These are phyloP conservation scores for Prionchulus punctatus DNA, from an alignment of 2,888 invertebrate species.

Conservation along the genomic window DNA sequence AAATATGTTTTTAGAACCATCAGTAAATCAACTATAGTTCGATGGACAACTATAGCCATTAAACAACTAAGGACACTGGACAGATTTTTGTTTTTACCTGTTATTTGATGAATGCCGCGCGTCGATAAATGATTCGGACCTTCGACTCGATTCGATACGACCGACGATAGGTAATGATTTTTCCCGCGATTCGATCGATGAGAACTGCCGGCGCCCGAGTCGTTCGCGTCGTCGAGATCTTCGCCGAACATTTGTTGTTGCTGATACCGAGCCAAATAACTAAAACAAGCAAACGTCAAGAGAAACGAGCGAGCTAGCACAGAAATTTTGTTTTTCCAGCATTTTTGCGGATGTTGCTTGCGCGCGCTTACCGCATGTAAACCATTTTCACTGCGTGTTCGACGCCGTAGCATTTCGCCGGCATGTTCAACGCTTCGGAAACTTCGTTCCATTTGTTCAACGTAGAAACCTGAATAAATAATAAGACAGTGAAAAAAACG, in stretches of 20 bases:
- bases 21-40: background rate
- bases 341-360: background rate
- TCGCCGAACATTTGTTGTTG: conserved; percentile 25
- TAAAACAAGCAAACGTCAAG: conserved; percentile 10
- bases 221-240: conserved; percentile 16
- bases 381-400: conserved; percentile 65
- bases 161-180: conserved; percentile 5
- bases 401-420: conserved; percentile 71
- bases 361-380: conserved; percentile 51
- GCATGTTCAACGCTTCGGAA: conserved; percentile 38
- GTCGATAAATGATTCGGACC: background rate
- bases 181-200: background rate
- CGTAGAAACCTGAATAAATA: too few relatives aligned
- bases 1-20: too few relatives aligned
- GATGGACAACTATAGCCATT: background rate
- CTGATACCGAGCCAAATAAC: conserved; percentile 24
- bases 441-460: conserved; percentile 27
- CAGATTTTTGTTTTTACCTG: background rate
- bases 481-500: too few relatives aligned
- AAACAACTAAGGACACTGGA: background rate
- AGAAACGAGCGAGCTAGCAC: background rate
- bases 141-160: conserved; percentile 7
- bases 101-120: background rate
- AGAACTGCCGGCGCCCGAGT: conserved; percentile 11
- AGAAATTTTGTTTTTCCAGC: background rate